Conservation (phyloP, 2,113 vertebrate species). For the Siniperca knerii region DNA sequence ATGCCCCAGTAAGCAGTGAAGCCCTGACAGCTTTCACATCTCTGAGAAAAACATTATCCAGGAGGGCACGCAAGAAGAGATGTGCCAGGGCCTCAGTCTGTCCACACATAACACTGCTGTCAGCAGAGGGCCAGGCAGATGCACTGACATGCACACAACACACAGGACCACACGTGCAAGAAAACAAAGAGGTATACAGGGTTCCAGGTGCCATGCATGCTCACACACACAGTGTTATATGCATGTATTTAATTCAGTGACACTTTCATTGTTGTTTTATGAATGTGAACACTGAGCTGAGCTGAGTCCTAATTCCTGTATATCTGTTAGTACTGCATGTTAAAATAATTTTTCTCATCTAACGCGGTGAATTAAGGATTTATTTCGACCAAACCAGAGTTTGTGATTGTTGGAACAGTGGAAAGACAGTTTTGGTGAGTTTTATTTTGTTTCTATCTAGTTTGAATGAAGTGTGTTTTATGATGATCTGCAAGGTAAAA, state of each 20-base stretch:
- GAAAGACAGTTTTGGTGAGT: no score
- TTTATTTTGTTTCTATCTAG: no score
- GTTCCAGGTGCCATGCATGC: background rate
- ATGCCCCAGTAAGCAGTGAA: conserved; percentile 53
- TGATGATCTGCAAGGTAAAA: no score
- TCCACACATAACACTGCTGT: conserved; percentile 31
- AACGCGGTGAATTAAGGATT: no score
- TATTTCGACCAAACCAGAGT: no score
- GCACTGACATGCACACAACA: background rate
- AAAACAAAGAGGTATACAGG: background rate
- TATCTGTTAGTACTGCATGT: no score
- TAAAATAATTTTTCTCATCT: no score
- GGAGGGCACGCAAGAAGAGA: conserved; percentile 35
- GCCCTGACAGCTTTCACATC: conserved; percentile 52
- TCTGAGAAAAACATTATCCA: conserved; percentile 54
- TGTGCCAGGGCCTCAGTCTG: conserved; percentile 25
- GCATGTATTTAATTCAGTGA: background rate
- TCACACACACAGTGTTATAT: background rate
- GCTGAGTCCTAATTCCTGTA: background rate
- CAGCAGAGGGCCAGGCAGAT: background rate
- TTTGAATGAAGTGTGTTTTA: no score
- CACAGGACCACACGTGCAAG: background rate
- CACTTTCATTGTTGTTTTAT: background rate
- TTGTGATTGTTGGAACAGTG: no score
- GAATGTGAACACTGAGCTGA: background rate